These are phyloP conservation scores for Rattus rattus DNA, from an alignment of 2,113 vertebrate genomes.

Conservation along the genomic window DNA sequence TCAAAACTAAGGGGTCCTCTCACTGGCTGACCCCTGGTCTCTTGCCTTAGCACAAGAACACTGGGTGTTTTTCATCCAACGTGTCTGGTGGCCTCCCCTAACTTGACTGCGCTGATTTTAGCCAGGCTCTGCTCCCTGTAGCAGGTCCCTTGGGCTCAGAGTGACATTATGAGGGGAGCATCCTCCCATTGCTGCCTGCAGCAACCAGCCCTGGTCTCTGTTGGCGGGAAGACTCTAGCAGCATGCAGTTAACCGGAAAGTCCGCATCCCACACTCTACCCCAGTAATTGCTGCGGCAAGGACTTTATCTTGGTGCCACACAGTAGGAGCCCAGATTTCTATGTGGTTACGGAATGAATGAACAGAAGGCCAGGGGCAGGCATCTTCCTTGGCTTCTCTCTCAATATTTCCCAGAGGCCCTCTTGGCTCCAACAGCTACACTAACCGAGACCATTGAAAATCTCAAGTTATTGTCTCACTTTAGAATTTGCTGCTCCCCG, in stretches of 20 bases:
- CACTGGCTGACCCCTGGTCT: background rate
- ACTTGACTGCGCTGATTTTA: background rate
- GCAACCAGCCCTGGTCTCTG: background rate
- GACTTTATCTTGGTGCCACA: background rate
- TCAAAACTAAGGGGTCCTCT: background rate
- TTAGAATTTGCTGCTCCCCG: constrained; percentile 19
- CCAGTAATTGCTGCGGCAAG: rapidly evolving
- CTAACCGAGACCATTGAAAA: background rate
- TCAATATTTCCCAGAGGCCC: background rate
- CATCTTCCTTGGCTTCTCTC: background rate
- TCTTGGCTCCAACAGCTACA: background rate
- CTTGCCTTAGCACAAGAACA: background rate
- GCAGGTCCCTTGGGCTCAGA: background rate
- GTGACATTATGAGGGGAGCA: background rate
- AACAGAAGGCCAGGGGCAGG: background rate
- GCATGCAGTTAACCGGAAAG: background rate
- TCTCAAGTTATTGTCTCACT: constrained; percentile 65
- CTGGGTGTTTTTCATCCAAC: background rate
- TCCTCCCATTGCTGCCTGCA: background rate
- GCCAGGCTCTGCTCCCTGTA: background rate
- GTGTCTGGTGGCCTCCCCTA: rapidly evolving
- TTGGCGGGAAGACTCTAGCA: background rate
- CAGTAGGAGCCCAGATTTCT: background rate
- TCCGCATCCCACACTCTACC: background rate
- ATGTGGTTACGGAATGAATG: no score